These are phyloP conservation scores for Bombylius major DNA, from an alignment of 2,888 invertebrate species.

Conservation along the genomic window DNA sequence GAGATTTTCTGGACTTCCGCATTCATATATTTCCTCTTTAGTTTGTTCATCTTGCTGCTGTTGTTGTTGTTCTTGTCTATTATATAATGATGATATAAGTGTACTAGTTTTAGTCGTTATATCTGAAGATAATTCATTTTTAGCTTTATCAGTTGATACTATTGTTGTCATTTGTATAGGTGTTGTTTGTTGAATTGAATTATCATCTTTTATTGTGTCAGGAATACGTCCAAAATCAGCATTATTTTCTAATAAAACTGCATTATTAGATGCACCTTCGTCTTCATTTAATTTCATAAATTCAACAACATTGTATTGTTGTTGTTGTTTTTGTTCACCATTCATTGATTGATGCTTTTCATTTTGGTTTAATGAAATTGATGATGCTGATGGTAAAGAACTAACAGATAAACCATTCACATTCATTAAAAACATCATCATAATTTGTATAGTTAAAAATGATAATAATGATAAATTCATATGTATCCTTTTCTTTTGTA, in stretches of 20 bases:
- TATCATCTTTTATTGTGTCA: too few species aligned
- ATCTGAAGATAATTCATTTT: too few species aligned
- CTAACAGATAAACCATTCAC: slow-evolving; percentile 1
- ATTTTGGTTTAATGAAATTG: slow-evolving; percentile 1
- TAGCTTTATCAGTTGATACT: too few species aligned
- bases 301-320: not conserved
- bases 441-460: not conserved
- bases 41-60: not conserved
- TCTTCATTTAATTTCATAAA: slow-evolving; percentile 1
- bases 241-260: too few species aligned
- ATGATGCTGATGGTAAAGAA: not conserved
- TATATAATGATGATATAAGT: too few species aligned
- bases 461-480: slow-evolving; percentile 1
- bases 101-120: too few species aligned
- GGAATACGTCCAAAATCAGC: too few species aligned
- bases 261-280: too few species aligned
- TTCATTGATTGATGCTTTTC: slow-evolving; percentile 10
- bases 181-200: too few species aligned
- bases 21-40: slow-evolving; percentile 24
- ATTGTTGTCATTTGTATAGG: too few species aligned
- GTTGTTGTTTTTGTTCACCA: not conserved
- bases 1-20: slow-evolving; percentile 20
- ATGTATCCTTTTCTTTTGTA: not conserved
- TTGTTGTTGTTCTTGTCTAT: too few species aligned
- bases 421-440: slow-evolving; percentile 1